Evolutionary conservation across 2,888 invertebrate genomes (phyloP).

Genomic region (Vanessa cardui): DNA sequence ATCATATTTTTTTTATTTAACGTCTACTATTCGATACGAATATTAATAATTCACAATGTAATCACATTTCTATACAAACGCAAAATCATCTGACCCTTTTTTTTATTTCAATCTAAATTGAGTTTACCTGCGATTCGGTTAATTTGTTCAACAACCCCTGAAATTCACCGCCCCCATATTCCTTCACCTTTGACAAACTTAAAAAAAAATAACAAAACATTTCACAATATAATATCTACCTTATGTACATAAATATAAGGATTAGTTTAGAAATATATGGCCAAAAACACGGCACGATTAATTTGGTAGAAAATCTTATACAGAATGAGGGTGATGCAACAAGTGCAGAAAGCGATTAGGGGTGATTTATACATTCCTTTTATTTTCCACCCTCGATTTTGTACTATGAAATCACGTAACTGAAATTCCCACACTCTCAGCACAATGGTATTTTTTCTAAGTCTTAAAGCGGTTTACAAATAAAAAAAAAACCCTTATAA

Average conservation of each 20-base stretch:
- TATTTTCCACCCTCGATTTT: constrained; percentile 74
- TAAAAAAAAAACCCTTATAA: neutral
- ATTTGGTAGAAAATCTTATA: constrained; percentile 48
- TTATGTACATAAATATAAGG: constrained; percentile 37
- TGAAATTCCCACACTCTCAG: constrained; percentile 76
- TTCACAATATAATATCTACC: constrained; percentile 17
- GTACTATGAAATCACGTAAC: constrained; percentile 67
- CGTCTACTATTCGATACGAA: constrained; percentile 24
- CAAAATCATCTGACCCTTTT: constrained; percentile 56
- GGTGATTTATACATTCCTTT: constrained; percentile 77
- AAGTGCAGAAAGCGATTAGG: constrained; percentile 77
- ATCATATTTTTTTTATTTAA: constrained; percentile 8
- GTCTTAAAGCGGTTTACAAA: neutral
- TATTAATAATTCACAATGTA: constrained; percentile 42
- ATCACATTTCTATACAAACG: constrained; percentile 50
- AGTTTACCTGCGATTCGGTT: constrained; percentile 75
- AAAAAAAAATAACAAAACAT: constrained; percentile 12
- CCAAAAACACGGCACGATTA: neutral
- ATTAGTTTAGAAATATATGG: neutral
- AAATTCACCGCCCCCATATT: constrained; percentile 67
- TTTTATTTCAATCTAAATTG: constrained; percentile 62
- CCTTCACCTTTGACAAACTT: constrained; percentile 44
- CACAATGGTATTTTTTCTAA: constrained; percentile 22
- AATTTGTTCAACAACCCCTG: constrained; percentile 75
- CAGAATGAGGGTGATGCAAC: constrained; percentile 68